These are phyloP conservation scores for Pheosia tremula DNA, from an alignment of 2,888 invertebrate species.

Conservation along the genomic window DNA sequence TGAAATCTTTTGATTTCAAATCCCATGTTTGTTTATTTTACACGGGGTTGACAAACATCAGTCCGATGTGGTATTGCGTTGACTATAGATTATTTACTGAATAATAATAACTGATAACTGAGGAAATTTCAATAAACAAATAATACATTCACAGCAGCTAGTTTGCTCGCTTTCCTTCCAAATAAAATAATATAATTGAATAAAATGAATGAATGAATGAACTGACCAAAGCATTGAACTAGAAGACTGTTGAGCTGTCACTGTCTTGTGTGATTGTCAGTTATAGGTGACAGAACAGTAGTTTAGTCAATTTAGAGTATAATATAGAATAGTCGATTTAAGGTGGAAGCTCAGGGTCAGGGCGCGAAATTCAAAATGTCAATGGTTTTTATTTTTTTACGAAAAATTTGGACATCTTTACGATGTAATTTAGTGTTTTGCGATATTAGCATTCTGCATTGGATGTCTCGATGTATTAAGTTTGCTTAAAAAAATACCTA, in stretches of 20 bases:
- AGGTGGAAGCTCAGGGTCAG: too few species aligned
- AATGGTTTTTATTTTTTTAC: too few species aligned
- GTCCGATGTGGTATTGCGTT: conserved; percentile 32
- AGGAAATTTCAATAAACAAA: conserved; percentile 53
- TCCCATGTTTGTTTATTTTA: conserved; percentile 88
- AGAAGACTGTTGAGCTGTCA: too few species aligned
- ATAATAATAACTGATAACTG: conserved; percentile 44
- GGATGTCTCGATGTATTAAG: too few species aligned
- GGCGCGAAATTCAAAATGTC: too few species aligned
- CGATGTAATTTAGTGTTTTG: too few species aligned
- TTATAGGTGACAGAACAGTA: not conserved
- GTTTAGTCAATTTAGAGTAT: too few species aligned
- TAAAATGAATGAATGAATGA: not conserved
- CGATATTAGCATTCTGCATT: too few species aligned
- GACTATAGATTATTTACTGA: conserved; percentile 36
- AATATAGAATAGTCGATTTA: not conserved
- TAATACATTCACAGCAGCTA: conserved; percentile 15
- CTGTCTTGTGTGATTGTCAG: too few species aligned
- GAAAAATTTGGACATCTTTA: too few species aligned
- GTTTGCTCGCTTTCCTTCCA: conserved; percentile 27
- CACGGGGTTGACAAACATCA: conserved; percentile 52
- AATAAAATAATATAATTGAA: not conserved
- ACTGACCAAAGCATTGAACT: too few species aligned
- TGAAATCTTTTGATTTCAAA: conserved; percentile 97
- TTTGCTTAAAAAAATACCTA: too few species aligned